Conservation (phyloP, 2,888 invertebrate genomes). For the Synanthedon formicaeformis region DNA sequence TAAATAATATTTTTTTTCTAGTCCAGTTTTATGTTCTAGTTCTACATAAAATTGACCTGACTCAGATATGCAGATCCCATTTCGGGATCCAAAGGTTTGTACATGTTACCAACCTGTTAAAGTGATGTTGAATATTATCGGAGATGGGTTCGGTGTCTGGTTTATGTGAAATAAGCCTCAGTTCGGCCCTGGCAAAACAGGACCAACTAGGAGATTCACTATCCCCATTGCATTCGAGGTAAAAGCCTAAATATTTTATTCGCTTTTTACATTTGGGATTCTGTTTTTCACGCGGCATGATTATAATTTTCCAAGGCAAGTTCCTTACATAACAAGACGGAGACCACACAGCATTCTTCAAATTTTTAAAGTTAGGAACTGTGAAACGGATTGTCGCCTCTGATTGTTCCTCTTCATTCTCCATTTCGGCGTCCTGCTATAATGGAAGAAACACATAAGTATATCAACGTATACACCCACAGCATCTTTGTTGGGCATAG, state of each 20-base stretch:
- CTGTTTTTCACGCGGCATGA: constrained; percentile 89
- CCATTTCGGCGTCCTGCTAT: constrained; percentile 73
- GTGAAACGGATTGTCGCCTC: constrained; percentile 93
- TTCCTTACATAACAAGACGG: constrained; percentile 94
- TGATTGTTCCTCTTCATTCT: constrained; percentile 89
- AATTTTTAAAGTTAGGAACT: constrained; percentile 88
- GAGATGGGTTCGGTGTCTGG: constrained; percentile 89
- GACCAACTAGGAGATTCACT: constrained; percentile 98
- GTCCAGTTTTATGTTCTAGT: too few relatives aligned
- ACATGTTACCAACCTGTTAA: constrained; percentile 84
- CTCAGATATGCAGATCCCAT: too few relatives aligned
- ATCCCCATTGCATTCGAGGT: constrained; percentile 96
- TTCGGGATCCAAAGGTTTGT: too few relatives aligned
- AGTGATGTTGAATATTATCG: constrained; percentile 94
- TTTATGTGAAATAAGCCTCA: constrained; percentile 89
- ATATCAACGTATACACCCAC: too few relatives aligned
- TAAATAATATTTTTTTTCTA: too few relatives aligned
- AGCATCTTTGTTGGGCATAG: too few relatives aligned
- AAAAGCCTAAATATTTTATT: constrained; percentile 81
- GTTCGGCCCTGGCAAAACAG: constrained; percentile 95
- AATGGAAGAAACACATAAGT: background rate
- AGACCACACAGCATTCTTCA: constrained; percentile 88
- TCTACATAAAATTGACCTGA: too few relatives aligned
- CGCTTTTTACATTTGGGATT: too few relatives aligned
- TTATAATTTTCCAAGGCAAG: constrained; percentile 99